Percentiles rank a stretch among this genome's conserved stretches.
Conservation (phyloP, 2,113 vertebrate species). For the Catharus minimus region DNA sequence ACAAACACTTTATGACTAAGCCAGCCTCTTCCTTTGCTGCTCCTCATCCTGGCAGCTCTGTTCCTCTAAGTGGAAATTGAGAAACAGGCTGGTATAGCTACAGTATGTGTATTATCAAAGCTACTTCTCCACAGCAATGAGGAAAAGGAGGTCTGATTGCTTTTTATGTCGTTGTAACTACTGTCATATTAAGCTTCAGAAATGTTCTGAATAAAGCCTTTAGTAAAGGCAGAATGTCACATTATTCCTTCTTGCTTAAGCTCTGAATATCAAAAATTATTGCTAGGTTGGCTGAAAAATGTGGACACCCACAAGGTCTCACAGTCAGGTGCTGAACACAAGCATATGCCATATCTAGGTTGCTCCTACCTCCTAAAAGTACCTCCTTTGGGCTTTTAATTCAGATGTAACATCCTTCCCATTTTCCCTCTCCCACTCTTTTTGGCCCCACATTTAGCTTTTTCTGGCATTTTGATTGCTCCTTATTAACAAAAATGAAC, state of each 20-base stretch:
- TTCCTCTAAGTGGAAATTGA: not conserved
- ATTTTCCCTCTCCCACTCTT: not conserved
- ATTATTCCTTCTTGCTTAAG: not conserved
- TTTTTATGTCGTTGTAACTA: not conserved
- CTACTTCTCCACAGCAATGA: not conserved
- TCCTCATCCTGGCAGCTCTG: not conserved
- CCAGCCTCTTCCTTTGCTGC: slow-evolving; percentile 2
- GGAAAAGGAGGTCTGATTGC: not conserved
- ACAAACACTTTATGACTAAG: slow-evolving; percentile 42
- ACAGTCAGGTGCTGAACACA: not conserved
- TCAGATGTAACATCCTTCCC: not conserved
- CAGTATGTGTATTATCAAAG: not conserved
- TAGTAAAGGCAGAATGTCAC: not conserved
- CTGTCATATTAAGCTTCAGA: not conserved
- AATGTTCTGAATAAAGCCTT: not conserved
- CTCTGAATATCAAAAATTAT: not conserved
- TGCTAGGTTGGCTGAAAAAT: not conserved
- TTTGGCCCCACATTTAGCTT: not conserved
- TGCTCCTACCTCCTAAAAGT: not conserved
- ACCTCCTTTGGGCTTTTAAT: not conserved
- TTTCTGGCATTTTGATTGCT: not conserved
- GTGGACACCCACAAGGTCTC: accelerated
- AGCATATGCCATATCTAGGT: not conserved
- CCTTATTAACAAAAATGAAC: slow-evolving; percentile 20
- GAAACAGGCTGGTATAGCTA: not conserved